Base-by-base conservation (phyloP, 2,113 vertebrate genomes). In the Girardinichthys multiradiatus region DNA sequence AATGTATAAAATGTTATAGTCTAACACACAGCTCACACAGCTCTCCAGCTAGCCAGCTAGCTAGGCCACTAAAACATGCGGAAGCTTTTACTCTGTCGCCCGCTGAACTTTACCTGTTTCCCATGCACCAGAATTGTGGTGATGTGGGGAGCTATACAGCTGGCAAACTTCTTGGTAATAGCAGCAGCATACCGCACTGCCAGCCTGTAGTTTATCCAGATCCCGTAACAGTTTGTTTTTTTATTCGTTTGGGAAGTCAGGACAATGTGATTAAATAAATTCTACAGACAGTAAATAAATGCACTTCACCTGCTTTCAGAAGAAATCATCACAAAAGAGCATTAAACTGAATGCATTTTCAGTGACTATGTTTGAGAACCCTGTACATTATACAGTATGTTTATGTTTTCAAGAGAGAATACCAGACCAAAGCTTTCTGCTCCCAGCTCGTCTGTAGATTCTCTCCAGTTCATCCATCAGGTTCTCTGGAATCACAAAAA, bases 371-470 rank as follows among this genome's bases (percentile, higher is more conserved):
- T 59, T 70, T 42, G 21, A 15, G 15, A 27, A 10, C 31, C 17
- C 24, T 19, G 51, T 4, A 29, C 13, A 2, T 27, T 4, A 48
- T 35, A 19, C 48, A n/a, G 7, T 39, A n/a, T 48, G 21, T 51
- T 19, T 3, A 59, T 70, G 64, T 64, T 7, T 42, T 51, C 30
- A 72, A 62, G 68, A 27, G 60, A 13, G 54, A 51, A 90, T 94
- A 54, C 96, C 97, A 93, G 95, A 99, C 98, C 98, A 99, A 93
- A 98, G 96, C 76, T 99, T 99, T 85, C 94, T 95, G 94, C 95
- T 98, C 74, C 98, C 98, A 51, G 97, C 97, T 93, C 93, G 94
- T 89, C 96, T 95, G 86, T 99, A 99, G 93, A 99, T 93, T 85
- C 96, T 95, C 92, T 99, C 98, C 88, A 99, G 92, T 78, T 97